A percentile compares a stretch with the other conserved stretches of the same genome.
phyloP scores from a whole-genome alignment of 2,888 invertebrate species.

The Pegoplata infirma region DNA sequence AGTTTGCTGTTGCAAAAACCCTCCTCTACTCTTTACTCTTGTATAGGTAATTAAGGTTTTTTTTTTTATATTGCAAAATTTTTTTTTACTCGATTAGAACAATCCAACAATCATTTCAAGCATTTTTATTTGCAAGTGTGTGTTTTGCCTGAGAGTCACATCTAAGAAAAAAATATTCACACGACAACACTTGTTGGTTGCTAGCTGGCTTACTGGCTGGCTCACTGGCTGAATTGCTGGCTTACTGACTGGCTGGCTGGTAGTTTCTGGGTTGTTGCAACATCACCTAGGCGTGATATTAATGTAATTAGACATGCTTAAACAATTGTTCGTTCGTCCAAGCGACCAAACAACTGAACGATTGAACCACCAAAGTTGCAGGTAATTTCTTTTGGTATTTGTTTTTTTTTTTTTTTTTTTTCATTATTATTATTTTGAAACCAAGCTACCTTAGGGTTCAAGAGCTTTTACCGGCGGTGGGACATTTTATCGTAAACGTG shows the following conservation, averaged over 20 bases:
- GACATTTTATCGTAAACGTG: not conserved
- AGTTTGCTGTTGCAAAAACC: not conserved
- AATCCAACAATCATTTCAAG: slow-evolving; percentile 55
- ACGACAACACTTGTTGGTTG: slow-evolving; percentile 60
- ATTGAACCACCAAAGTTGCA: slow-evolving; percentile 44
- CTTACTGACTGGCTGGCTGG: not conserved
- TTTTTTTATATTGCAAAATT: slow-evolving; percentile 1
- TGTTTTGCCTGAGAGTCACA: not conserved
- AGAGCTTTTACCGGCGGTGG: slow-evolving; percentile 28
- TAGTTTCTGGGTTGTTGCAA: slow-evolving; percentile 37
- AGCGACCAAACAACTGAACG: not conserved
- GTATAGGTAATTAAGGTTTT: slow-evolving; percentile 54
- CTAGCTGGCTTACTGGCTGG: slow-evolving; percentile 5
- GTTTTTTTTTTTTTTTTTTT: too few relatives aligned
- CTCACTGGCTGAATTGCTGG: slow-evolving; percentile 7
- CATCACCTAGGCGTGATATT: slow-evolving; percentile 60
- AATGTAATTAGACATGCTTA: slow-evolving; percentile 62
- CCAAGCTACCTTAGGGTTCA: slow-evolving; percentile 9
- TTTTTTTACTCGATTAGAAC: slow-evolving; percentile 32
- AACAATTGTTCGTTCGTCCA: slow-evolving; percentile 34
- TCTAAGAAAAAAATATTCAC: slow-evolving; percentile 40
- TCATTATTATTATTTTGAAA: too few relatives aligned
- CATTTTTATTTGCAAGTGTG: slow-evolving; percentile 35
- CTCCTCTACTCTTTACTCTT: not conserved
- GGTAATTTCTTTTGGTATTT: slow-evolving; percentile 1